Percentiles rank a stretch among this genome's conserved stretches.
phyloP scores from a whole-genome alignment of 2,888 invertebrate species.

The Muschampia plurimacula region DNA sequence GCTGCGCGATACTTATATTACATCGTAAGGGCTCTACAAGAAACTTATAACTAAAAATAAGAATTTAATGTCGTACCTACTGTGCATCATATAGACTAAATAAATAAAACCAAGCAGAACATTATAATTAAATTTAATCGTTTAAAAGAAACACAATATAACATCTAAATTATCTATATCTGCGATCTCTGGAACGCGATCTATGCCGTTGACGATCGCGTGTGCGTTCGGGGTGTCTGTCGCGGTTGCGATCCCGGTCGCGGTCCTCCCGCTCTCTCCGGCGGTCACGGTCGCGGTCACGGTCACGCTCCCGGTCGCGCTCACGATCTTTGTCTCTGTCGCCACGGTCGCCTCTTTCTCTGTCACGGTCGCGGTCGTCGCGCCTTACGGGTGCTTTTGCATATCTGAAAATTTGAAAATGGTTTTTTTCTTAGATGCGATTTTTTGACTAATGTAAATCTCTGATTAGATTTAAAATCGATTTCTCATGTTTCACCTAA shows the following conservation, averaged over 20 bases:
- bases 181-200: slow-evolving; percentile 74
- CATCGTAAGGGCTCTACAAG: neutral
- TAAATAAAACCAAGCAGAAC: slow-evolving; percentile 48
- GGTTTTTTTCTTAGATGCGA: slow-evolving; percentile 26
- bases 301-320: slow-evolving; percentile 49
- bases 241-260: slow-evolving; percentile 51
- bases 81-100: no score
- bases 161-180: slow-evolving; percentile 69
- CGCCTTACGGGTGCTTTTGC: slow-evolving; percentile 71
- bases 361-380: slow-evolving; percentile 56
- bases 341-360: slow-evolving; percentile 36
- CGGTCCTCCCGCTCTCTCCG: slow-evolving; percentile 48
- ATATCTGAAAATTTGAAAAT: slow-evolving; percentile 71
- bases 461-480: no score
- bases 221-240: slow-evolving; percentile 58
- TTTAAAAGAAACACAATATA: slow-evolving; percentile 54
- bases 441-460: neutral
- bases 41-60: neutral
- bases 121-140: slow-evolving; percentile 63
- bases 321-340: slow-evolving; percentile 49
- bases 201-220: slow-evolving; percentile 64
- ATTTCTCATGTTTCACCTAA: no score
- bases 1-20: no score
- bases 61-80: no score
- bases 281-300: slow-evolving; percentile 52